A percentile compares a stretch with the other conserved stretches of the same genome.
phyloP scores from a whole-genome alignment of 1,140 invertebrate genomes.

The Drosophila kohkoa region DNA sequence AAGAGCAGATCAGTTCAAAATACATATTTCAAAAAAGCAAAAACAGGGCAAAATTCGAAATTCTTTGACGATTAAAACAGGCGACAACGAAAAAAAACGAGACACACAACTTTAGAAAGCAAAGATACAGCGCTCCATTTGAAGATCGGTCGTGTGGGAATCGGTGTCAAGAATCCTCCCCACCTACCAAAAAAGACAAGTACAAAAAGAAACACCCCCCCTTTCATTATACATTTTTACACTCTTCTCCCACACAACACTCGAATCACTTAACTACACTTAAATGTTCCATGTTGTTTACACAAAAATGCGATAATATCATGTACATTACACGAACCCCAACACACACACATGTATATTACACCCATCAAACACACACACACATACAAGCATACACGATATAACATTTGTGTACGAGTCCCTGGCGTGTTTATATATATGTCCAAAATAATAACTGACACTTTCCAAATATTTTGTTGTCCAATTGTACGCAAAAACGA shows the following conservation, averaged over 20 bases:
- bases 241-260: background rate
- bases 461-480: conserved; percentile 63
- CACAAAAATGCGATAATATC: conserved; percentile 62
- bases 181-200: conserved; percentile 3
- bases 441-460: conserved; percentile 54
- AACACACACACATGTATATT: conserved; percentile 31
- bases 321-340: conserved; percentile 60
- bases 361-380: conserved; percentile 30
- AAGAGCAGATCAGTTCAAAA: conserved; percentile 57
- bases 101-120: background rate
- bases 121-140: conserved; percentile 38
- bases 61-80: conserved; percentile 22
- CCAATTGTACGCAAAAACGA: conserved; percentile 50
- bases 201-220: conserved; percentile 5
- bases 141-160: conserved; percentile 26
- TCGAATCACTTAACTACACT: conserved; percentile 12
- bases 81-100: conserved; percentile 5
- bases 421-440: conserved; percentile 50
- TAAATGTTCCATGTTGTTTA: conserved; percentile 51
- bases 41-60: conserved; percentile 37
- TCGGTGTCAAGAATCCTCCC: conserved; percentile 17
- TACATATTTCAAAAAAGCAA: background rate
- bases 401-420: conserved; percentile 53
- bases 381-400: conserved; percentile 15
- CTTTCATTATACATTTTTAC: background rate